Evolutionary conservation across 2,797 vertebrate genomes (phyloP).

Genomic region (Alauda arvensis): DNA sequence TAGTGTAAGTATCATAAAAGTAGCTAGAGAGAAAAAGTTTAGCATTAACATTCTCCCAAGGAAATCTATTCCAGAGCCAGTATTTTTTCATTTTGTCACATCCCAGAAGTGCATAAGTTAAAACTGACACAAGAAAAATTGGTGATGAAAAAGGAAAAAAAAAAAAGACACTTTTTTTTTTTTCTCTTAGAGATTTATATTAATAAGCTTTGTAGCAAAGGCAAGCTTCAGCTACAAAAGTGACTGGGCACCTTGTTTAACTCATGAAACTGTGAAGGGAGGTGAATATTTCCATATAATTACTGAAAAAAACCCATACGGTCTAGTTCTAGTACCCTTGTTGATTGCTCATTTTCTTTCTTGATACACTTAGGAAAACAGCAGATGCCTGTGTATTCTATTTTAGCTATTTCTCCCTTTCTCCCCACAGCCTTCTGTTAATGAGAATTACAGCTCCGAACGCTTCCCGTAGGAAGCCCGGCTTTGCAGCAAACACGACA

Average conservation of each 20-base stretch:
- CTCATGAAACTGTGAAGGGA: background rate
- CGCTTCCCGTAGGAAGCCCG: background rate
- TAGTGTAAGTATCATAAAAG: slow-evolving; percentile 16
- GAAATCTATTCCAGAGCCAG: background rate
- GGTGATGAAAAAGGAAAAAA: background rate
- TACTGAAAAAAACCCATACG: background rate
- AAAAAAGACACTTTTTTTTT: background rate
- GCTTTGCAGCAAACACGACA: background rate
- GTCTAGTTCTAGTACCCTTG: background rate
- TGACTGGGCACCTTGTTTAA: background rate
- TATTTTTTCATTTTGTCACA: slow-evolving; percentile 1
- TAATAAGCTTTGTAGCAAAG: background rate
- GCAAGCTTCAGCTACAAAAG: background rate
- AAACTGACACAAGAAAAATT: background rate
- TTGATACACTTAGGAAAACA: background rate
- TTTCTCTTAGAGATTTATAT: background rate
- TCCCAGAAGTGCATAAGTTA: background rate
- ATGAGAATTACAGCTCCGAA: background rate
- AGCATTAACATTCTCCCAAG: slow-evolving; percentile 24
- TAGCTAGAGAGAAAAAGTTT: slow-evolving; percentile 36
- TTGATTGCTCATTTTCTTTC: slow-evolving; percentile 27
- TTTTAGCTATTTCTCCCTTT: background rate
- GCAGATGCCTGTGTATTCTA: background rate
- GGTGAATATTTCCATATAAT: background rate
- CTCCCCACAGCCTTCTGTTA: background rate